Percentiles rank a stretch among this genome's conserved stretches.
Conservation (phyloP, 2,888 invertebrate species). For the Zonitis immaculata region DNA sequence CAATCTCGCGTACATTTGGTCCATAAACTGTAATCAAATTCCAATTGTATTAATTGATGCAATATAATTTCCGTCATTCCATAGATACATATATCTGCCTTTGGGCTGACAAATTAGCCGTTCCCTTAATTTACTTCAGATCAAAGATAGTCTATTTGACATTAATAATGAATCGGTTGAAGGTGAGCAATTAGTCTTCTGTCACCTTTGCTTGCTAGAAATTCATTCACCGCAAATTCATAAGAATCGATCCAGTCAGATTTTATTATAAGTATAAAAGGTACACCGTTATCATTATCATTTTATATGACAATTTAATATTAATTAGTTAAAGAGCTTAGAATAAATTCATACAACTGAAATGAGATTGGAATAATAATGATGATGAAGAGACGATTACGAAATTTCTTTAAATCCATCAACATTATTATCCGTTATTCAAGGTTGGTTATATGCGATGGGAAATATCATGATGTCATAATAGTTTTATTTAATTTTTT, state of each 20-base stretch:
- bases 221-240: no score
- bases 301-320: no score
- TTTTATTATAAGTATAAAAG: no score
- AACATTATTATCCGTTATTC: slow-evolving; percentile 1
- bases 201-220: not conserved
- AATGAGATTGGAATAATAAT: not conserved
- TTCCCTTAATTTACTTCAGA: slow-evolving; percentile 41
- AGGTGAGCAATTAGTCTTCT: slow-evolving; percentile 31
- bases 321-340: no score
- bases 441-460: slow-evolving; percentile 11
- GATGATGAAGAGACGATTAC: no score
- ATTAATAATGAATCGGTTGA: slow-evolving; percentile 32
- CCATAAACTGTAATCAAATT: no score
- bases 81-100: slow-evolving; percentile 21
- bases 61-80: not conserved
- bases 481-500: not conserved
- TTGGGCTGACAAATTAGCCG: slow-evolving; percentile 40
- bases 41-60: not conserved
- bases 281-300: not conserved
- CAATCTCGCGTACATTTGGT: no score
- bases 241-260: no score
- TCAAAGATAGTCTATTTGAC: slow-evolving; percentile 38
- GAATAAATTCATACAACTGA: not conserved
- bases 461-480: slow-evolving; percentile 13
- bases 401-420: not conserved